Percentiles rank a stretch among this genome's conserved stretches.
Evolutionary conservation across 2,888 invertebrate genomes (phyloP).

Genomic region (Tolmerus cingulatus): DNA sequence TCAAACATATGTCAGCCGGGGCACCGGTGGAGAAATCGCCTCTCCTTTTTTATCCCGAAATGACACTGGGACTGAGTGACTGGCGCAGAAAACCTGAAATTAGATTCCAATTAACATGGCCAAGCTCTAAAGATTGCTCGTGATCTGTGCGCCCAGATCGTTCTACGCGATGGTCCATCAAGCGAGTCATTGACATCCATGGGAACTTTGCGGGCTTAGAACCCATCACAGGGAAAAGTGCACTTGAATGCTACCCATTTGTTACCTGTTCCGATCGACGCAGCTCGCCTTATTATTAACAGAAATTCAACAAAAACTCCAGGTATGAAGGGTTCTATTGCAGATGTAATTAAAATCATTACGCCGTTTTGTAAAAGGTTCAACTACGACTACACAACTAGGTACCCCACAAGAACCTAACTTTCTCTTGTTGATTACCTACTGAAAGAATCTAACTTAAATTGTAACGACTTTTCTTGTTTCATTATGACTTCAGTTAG

Average conservation of each 20-base stretch:
- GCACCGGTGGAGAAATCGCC: not conserved
- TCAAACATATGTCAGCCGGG: conserved; percentile 42
- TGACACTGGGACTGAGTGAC: conserved; percentile 36
- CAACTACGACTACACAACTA: not conserved
- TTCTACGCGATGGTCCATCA: not conserved
- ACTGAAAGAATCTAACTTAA: not conserved
- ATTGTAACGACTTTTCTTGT: no score
- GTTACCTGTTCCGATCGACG: no score
- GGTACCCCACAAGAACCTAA: not conserved
- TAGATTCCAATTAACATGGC: conserved; percentile 47
- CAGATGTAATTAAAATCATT: not conserved
- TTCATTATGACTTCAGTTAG: no score
- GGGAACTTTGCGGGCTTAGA: not conserved
- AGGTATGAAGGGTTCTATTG: not conserved
- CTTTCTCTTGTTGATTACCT: not conserved
- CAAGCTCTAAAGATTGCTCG: conserved; percentile 31
- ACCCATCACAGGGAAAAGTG: not conserved
- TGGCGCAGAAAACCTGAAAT: conserved; percentile 43
- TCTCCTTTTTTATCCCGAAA: conserved; percentile 9
- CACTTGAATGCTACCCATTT: not conserved
- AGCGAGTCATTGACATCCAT: not conserved
- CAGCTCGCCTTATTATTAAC: not conserved
- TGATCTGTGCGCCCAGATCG: conserved; percentile 10
- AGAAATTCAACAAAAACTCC: not conserved
- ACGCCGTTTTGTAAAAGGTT: not conserved